Evolutionary conservation across 2,797 vertebrate species (phyloP).

Genomic region (Coccyzus lansbergi): DNA sequence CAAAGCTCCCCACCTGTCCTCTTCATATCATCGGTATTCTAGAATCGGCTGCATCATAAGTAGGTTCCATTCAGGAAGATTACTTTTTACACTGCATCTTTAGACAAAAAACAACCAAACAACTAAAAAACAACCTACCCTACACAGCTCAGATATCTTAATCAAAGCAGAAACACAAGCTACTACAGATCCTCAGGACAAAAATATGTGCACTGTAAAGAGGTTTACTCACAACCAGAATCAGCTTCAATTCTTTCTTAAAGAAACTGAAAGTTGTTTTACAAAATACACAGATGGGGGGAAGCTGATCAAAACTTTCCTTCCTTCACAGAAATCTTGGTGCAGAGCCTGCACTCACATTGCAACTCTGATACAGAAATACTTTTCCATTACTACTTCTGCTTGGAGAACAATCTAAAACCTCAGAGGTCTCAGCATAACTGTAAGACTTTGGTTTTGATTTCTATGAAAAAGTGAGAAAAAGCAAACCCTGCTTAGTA

Average conservation of each 20-base stretch:
- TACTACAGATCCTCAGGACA: neutral
- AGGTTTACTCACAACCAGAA: neutral
- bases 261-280: neutral
- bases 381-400: neutral
- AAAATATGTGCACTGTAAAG: neutral
- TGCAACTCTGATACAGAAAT: neutral
- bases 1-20: neutral
- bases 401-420: neutral
- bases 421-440: neutral
- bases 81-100: neutral
- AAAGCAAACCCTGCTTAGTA: slow-evolving; percentile 20
- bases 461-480: neutral
- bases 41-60: neutral
- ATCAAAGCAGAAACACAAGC: neutral
- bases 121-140: neutral
- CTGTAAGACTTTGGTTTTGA: neutral
- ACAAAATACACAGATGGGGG: neutral
- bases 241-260: neutral
- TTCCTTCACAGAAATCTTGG: neutral
- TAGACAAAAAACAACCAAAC: neutral
- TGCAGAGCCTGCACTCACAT: neutral
- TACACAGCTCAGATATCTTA: neutral
- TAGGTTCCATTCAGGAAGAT: neutral
- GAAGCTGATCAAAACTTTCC: neutral
- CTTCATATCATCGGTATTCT: neutral